Conservation (phyloP, 1,140 invertebrate species). For the Ceratina australensis region DNA sequence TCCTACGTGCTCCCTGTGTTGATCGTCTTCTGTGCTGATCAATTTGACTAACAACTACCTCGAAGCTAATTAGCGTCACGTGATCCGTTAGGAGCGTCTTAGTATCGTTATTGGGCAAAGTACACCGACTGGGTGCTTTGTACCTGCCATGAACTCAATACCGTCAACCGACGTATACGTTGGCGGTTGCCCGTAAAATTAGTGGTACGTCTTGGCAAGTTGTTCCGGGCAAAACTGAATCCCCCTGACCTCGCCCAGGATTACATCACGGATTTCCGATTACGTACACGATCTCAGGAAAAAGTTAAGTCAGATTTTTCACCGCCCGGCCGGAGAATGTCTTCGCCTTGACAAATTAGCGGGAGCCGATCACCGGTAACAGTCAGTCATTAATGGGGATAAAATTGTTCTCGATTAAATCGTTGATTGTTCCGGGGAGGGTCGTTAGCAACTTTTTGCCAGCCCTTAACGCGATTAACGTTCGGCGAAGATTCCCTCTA, state of each 20-base stretch:
- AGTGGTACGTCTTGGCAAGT: constrained; percentile 58
- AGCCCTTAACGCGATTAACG: constrained; percentile 21
- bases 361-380: constrained; percentile 7
- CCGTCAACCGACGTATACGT: constrained; percentile 53
- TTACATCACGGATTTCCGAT: constrained; percentile 38
- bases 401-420: constrained; percentile 30
- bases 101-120: constrained; percentile 72
- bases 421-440: constrained; percentile 35
- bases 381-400: constrained; percentile 38
- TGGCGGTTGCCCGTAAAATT: constrained; percentile 73
- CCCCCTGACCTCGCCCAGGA: not conserved
- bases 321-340: constrained; percentile 13
- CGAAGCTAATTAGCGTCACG: constrained; percentile 66
- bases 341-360: constrained; percentile 4
- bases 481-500: not conserved
- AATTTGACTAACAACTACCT: constrained; percentile 54
- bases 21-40: not conserved
- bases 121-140: constrained; percentile 66
- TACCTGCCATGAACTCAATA: constrained; percentile 64
- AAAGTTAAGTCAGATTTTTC: constrained; percentile 9
- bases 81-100: constrained; percentile 60
- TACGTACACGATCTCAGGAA: constrained; percentile 6
- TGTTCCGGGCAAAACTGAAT: constrained; percentile 47
- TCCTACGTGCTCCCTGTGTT: too few relatives aligned
- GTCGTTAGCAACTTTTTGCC: not conserved